These are phyloP conservation scores for Myripristis jacobus DNA, from an alignment of 2,797 vertebrate genomes.

Conservation along the genomic window DNA sequence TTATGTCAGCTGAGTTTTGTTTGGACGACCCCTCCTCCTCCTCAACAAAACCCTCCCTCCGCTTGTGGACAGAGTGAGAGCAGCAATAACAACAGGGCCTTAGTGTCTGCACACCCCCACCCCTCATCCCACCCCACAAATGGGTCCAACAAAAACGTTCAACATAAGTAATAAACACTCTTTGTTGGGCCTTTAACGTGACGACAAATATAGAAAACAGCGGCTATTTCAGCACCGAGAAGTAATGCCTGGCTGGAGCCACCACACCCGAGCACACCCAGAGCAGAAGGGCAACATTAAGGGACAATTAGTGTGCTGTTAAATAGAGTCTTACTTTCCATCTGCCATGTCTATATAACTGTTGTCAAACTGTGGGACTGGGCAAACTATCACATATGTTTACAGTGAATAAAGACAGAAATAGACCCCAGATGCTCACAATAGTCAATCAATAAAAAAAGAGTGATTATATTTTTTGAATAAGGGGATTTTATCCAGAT, in stretches of 20 bases:
- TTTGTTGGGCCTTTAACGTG: conserved; percentile 30
- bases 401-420: not conserved
- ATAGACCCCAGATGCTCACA: not conserved
- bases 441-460: not conserved
- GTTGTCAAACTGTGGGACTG: not conserved
- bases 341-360: conserved; percentile 22
- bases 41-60: not conserved
- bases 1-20: conserved; percentile 11
- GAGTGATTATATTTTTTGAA: conserved; percentile 3
- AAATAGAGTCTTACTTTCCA: conserved; percentile 21
- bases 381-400: conserved; percentile 1
- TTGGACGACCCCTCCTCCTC: not conserved
- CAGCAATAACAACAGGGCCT: conserved; percentile 17
- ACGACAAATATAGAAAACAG: conserved; percentile 27
- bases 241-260: conserved; percentile 14
- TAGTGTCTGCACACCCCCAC: conserved; percentile 23
- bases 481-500: not conserved
- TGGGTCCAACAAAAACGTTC: conserved; percentile 41
- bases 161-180: conserved; percentile 13
- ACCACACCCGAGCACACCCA: conserved; percentile 34
- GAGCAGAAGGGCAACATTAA: conserved; percentile 3
- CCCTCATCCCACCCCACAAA: not conserved
- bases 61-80: not conserved
- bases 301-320: conserved; percentile 36
- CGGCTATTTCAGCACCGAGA: conserved; percentile 31